These are phyloP conservation scores for Burhinus oedicnemus DNA, from an alignment of 2,113 vertebrate species.

Conservation along the genomic window DNA sequence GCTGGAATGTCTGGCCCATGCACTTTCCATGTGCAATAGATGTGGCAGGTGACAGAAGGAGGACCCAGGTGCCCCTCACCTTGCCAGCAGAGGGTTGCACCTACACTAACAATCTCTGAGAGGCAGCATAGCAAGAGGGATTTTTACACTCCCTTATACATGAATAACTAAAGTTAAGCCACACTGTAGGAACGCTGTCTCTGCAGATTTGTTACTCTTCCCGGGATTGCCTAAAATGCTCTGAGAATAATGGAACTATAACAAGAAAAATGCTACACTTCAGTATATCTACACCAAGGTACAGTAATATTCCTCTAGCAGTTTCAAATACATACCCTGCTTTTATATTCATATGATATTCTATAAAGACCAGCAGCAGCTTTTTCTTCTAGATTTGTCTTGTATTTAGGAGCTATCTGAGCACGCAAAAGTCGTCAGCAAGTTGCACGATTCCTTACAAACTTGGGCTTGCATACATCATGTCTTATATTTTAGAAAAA, in stretches of 20 bases:
- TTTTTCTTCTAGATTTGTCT: not conserved
- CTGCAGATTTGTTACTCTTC: not conserved
- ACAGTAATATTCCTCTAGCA: not conserved
- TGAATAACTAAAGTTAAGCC: not conserved
- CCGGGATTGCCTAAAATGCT: not conserved
- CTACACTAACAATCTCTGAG: not conserved
- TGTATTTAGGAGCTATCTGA: not conserved
- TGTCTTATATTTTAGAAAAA: not conserved
- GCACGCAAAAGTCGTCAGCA: not conserved
- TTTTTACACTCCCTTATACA: not conserved
- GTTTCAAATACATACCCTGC: not conserved
- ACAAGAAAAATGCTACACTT: not conserved
- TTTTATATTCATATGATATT: fast-evolving
- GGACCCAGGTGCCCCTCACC: not conserved
- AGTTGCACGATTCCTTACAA: not conserved
- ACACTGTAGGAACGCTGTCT: not conserved
- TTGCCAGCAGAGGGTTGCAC: not conserved
- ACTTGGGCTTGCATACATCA: not conserved
- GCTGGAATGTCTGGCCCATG: not conserved
- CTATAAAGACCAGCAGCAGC: not conserved
- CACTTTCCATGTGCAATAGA: not conserved
- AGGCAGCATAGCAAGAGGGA: not conserved
- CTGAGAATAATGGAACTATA: not conserved
- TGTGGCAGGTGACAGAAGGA: not conserved
- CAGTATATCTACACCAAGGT: too few species aligned